Base-by-base conservation (phyloP, 2,113 vertebrate genomes). In the Dromaius novaehollandiae region DNA sequence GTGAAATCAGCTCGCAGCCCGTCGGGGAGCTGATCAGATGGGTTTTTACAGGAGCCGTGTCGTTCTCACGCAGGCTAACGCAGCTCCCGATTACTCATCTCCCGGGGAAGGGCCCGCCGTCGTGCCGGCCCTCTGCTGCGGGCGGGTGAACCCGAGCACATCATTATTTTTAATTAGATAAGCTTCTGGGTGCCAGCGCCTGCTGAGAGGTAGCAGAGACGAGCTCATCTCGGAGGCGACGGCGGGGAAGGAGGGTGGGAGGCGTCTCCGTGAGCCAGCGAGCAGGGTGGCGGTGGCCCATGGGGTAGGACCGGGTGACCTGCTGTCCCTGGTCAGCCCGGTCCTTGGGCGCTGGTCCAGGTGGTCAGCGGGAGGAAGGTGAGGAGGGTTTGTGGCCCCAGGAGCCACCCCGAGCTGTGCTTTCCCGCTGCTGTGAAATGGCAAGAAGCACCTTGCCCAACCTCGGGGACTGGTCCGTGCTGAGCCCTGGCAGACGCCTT, bases 401-500 rank as follows among this genome's bases (percentile, higher is more conserved):
- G 44, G 28, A 58, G 55, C 8, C 18, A 17, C 28, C 28, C 28
- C 9, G 2, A 30, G 56, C 30, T 58, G 56, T 18, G 32, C 32
- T 58, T 58, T 19, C 56, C 30, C 5, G 46, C 18, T 48, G 46
- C 46, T 48, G 46, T 48, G 18, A 48, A 48, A 38, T 3, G 25
- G 25, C 20, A 65, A 82, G 34, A 70, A 55, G 63, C 56, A 36
- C 66, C 4, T 48, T 48, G 46, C 46, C 46, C 7, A 18, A 9
- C 18, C 46, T 48, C 18, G 18, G 18, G 18, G 46, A 1, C 0
- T 12, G 50, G 28, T 34, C 46, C 13, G 0, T 0, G 40, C 2
- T 48, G 13, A 24, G 44, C 2, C 1, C 50, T 66, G 55, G 36
- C 4, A 12, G 13, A 44, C 56, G 51, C 19, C 38, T 34, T 13